Evolutionary conservation across 2,797 vertebrate species (phyloP).

Genomic region (Pseudomugil tenellus): DNA sequence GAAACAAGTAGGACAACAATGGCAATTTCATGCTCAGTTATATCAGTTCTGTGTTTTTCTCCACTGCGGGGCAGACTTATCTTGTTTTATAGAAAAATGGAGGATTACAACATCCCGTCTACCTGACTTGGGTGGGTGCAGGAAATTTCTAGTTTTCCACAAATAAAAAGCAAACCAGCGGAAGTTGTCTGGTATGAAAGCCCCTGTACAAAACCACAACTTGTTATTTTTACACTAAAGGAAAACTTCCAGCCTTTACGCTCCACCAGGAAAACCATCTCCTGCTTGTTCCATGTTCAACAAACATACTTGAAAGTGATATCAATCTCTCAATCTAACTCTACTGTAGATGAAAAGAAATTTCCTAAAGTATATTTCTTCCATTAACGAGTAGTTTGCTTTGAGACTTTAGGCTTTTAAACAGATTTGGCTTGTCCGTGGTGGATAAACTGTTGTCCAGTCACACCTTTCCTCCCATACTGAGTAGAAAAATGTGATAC

Average conservation of each 20-base stretch:
- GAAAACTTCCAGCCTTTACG: not conserved
- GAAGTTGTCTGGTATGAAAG: not conserved
- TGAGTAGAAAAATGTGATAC: constrained; percentile 54
- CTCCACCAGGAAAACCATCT: not conserved
- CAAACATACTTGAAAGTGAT: not conserved
- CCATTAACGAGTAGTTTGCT: constrained; percentile 18
- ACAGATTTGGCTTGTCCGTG: constrained; percentile 11
- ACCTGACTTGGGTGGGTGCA: not conserved
- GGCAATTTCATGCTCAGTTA: not conserved
- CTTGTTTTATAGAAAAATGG: not conserved
- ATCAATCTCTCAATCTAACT: not conserved
- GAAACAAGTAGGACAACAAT: not conserved
- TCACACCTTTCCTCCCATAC: constrained; percentile 41
- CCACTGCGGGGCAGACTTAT: not conserved
- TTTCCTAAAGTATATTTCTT: not conserved
- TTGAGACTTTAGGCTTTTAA: constrained; percentile 5
- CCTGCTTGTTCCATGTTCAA: not conserved
- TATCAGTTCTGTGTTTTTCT: not conserved
- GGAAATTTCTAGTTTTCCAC: not conserved
- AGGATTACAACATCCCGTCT: not conserved
- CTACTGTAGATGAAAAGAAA: not conserved
- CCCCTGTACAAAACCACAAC: not conserved
- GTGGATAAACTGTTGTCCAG: constrained; percentile 19
- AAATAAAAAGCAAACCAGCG: not conserved
- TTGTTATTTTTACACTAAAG: not conserved